Percentiles rank a stretch among this genome's conserved stretches.
Conservation (phyloP, 2,888 invertebrate genomes). For the Pachydiplax longipennis region DNA sequence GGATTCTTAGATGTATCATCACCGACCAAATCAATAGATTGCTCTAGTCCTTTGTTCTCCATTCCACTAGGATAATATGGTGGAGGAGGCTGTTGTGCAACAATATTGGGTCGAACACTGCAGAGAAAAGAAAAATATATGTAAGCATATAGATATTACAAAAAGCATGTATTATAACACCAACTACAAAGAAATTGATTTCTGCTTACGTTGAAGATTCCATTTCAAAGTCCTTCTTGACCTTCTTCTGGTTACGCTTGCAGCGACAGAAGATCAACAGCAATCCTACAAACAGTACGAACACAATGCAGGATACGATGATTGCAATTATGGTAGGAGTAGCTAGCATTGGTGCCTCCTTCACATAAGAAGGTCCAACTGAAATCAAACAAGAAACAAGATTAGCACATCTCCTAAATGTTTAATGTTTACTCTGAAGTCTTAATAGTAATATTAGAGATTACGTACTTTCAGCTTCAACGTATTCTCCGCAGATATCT, state of each 20-base stretch:
- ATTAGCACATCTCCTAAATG: background rate
- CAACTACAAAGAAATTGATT: conserved; percentile 30
- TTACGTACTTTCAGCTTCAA: conserved; percentile 79
- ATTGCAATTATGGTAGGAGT: conserved; percentile 82
- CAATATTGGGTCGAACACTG: conserved; percentile 79
- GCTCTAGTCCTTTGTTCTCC: conserved; percentile 91
- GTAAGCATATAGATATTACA: background rate
- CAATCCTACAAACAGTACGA: conserved; percentile 76
- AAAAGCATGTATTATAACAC: background rate
- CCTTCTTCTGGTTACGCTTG: conserved; percentile 81
- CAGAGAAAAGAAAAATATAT: conserved; percentile 47
- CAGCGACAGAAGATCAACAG: conserved; percentile 86
- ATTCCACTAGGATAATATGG: conserved; percentile 87
- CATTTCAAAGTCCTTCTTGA: conserved; percentile 92
- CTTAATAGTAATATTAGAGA: background rate
- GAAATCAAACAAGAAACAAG: conserved; percentile 55
- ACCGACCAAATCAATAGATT: conserved; percentile 81
- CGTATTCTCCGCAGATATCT: conserved; percentile 83
- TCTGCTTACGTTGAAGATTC: conserved; percentile 69
- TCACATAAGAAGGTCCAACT: conserved; percentile 84
- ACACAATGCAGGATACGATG: conserved; percentile 81
- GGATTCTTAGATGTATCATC: conserved; percentile 84
- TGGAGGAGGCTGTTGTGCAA: conserved; percentile 86
- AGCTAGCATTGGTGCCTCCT: conserved; percentile 77
- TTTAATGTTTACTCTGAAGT: too few relatives aligned